These are phyloP conservation scores for Muscina levida DNA, from an alignment of 2,888 invertebrate genomes.

Conservation along the genomic window DNA sequence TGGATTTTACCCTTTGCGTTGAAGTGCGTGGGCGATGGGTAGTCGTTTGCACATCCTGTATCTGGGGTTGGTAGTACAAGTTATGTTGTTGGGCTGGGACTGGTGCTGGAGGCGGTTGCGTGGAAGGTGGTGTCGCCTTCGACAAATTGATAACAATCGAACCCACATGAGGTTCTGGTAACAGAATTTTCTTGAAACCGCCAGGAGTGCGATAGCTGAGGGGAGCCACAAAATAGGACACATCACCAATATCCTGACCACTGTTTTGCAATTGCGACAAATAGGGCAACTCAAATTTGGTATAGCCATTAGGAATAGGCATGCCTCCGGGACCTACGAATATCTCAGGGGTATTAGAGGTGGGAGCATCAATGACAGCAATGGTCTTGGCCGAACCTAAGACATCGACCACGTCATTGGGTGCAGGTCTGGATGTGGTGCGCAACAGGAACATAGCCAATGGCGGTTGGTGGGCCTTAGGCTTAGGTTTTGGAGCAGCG, in stretches of 20 bases:
- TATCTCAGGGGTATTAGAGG: conserved; percentile 86
- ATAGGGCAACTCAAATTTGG: conserved; percentile 91
- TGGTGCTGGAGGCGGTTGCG: conserved; percentile 25
- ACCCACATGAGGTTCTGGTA: conserved; percentile 92
- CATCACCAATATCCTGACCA: conserved; percentile 84
- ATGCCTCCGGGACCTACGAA: conserved; percentile 91
- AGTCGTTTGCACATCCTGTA: conserved; percentile 51
- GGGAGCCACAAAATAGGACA: conserved; percentile 93
- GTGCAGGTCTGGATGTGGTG: conserved; percentile 80
- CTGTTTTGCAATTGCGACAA: conserved; percentile 81
- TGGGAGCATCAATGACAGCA: conserved; percentile 88
- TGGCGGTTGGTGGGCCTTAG: conserved; percentile 91
- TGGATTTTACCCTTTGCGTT: conserved; percentile 66
- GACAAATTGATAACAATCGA: conserved; percentile 87
- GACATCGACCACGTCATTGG: conserved; percentile 86
- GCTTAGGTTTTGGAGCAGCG: conserved; percentile 82
- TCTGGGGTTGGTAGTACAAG: conserved; percentile 34
- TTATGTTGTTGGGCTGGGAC: conserved; percentile 1
- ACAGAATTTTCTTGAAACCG: conserved; percentile 91
- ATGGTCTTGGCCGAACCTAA: conserved; percentile 87
- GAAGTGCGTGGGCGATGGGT: conserved; percentile 64
- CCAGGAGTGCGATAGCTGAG: conserved; percentile 90
- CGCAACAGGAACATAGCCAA: conserved; percentile 89
- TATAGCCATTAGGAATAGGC: conserved; percentile 85
- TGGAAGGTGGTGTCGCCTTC: conserved; percentile 63